A percentile compares a stretch with the other conserved stretches of the same genome.
phyloP scores from a whole-genome alignment of 2,888 invertebrate species.

The Mesorhabditis spiculigera region DNA sequence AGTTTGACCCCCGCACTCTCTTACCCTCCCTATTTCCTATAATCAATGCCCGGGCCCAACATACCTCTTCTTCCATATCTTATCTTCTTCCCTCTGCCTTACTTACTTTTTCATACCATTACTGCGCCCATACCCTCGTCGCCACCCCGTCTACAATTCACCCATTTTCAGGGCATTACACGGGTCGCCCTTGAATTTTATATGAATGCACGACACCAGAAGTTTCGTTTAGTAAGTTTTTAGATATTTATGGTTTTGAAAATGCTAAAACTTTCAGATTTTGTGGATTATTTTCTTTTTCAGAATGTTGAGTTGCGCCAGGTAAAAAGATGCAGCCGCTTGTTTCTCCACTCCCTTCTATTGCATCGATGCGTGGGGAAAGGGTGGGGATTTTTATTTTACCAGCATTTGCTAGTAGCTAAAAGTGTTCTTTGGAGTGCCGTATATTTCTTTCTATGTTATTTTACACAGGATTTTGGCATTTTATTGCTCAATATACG shows the following conservation, averaged over 20 bases:
- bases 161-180: not conserved
- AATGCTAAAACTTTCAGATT: slow-evolving; percentile 9
- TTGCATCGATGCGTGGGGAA: slow-evolving; percentile 62
- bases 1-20: no score
- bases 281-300: slow-evolving; percentile 16
- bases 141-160: not conserved
- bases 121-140: no score
- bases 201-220: slow-evolving; percentile 56
- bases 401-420: no score
- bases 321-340: slow-evolving; percentile 58
- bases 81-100: no score
- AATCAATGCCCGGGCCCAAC: no score
- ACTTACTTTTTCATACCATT: no score
- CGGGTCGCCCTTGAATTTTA: slow-evolving; percentile 8
- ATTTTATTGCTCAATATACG: no score
- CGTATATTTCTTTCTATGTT: no score
- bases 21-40: no score
- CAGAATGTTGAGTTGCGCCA: slow-evolving; percentile 62
- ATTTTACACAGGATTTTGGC: no score
- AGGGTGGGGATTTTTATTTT: slow-evolving; percentile 56
- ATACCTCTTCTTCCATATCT: no score
- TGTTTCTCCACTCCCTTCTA: slow-evolving; percentile 63
- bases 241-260: slow-evolving; percentile 6
- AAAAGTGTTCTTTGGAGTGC: no score
- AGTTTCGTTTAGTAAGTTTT: slow-evolving; percentile 50